Base-by-base conservation (phyloP, 1,140 invertebrate genomes). In the Teleopsis dalmanni region DNA sequence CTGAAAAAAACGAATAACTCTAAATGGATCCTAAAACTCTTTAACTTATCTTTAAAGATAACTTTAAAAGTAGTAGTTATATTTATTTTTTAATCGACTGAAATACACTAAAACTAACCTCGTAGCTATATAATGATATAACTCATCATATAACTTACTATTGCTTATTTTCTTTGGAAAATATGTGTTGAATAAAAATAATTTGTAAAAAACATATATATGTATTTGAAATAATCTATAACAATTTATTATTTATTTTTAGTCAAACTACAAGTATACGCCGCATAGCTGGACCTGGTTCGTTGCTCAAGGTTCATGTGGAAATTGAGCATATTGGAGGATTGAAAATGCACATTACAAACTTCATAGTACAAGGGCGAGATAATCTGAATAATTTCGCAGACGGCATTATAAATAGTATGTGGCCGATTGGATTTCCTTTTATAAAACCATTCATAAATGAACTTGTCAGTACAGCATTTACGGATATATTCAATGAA, bases 401-500 rank as follows among this genome's bases (percentile, higher is more conserved):
- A 1, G 68, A 71, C 27, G 60, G 60, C 3, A 58, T 71, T 2
- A 84, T 85, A 50, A 90, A 90, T 57, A 77, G 76, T 2, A 76
- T 80, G 25, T 90, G 87, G 87, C 80, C 83, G 54, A 79, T 85
- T 2, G 83, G 85, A 9, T 83, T 89, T 53, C 76, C 80, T 0
- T 66, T 89, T 5, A 76, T 87, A 3, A 73, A 78, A 48, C 81
- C 84, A 6, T 62, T 88, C 14, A 85, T 90, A 55, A 87, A 88
- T 62, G 86, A 90, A 57, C 72, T 90, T 23, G 86, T 90, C 23
- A 84, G 82, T 54, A 82, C 78, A 0, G 87, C 82, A 4, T 89
- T 88, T 60, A 87, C 85, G 1, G 80, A 87, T 44, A 88, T 89
- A 49, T 87, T 87, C 64, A 84, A 81, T 44, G 76, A 79, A 46